Conservation (phyloP, 2,888 invertebrate genomes). For the Scaeva pyrastri region DNA sequence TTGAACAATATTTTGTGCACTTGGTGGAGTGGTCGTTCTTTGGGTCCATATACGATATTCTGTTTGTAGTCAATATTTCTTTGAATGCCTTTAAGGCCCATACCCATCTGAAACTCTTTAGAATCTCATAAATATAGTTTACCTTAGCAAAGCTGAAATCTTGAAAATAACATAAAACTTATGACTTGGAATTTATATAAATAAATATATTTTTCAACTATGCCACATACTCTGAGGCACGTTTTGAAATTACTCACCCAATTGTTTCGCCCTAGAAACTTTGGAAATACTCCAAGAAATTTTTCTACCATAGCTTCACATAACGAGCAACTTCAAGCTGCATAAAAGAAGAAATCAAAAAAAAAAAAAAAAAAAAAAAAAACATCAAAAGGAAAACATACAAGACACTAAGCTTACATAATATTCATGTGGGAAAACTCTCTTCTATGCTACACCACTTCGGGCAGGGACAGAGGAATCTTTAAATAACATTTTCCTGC, state of each 20-base stretch:
- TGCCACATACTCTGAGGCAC: neutral
- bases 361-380: neutral
- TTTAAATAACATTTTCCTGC: neutral
- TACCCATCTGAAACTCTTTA: neutral
- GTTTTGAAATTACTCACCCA: slow-evolving; percentile 35
- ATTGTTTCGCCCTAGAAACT: slow-evolving; percentile 36
- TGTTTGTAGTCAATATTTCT: too few species aligned
- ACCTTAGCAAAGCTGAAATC: slow-evolving; percentile 12
- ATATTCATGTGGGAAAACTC: slow-evolving; percentile 24
- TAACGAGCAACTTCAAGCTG: slow-evolving; percentile 44
- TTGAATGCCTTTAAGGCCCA: slow-evolving; percentile 4
- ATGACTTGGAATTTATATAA: slow-evolving; percentile 2
- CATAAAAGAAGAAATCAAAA: neutral
- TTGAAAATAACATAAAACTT: neutral
- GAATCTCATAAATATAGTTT: neutral
- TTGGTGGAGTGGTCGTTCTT: too few species aligned
- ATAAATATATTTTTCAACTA: slow-evolving; percentile 7
- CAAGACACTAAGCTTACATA: slow-evolving; percentile 23
- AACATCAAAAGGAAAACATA: slow-evolving; percentile 25
- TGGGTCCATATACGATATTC: too few species aligned
- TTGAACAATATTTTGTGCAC: too few species aligned
- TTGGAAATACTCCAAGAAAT: slow-evolving; percentile 49
- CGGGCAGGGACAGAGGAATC: neutral
- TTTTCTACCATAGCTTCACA: slow-evolving; percentile 12
- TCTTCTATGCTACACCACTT: neutral